Evolutionary conservation across 2,113 vertebrate genomes (phyloP), one percentile per base, ranked within the genome.

Genomic region (Oncorhynchus mykiss): DNA sequence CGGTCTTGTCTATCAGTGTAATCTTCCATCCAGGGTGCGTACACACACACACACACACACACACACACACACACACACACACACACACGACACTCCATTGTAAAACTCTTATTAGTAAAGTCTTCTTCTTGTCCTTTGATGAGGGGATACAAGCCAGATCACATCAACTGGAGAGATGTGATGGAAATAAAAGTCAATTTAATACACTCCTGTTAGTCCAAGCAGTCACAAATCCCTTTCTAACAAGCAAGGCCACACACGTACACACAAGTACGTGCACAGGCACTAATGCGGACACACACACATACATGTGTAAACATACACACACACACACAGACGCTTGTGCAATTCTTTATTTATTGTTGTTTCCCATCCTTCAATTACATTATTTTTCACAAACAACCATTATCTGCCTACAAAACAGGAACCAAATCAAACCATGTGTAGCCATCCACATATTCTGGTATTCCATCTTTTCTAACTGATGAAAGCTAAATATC

Each of bases 81-180:
- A 39, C 34, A 39, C 7, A 39, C 34, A 39, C 7, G 34, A 39
- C 34, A 48, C 51, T 65, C n/a, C 67, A 78, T 4, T 54, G 25
- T 27, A 51, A 34, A 25, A 68, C 51, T 45, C 25, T 31, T 60
- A 39, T 62, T 25, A 68, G 60, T 54, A 67, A 67, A 67, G 27
- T 76, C 9, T 62, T 60, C 62, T 69, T 59, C 66, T 22, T 60
- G 18, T 76, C 71, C 71, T 69, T 74, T 74, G 78, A 78, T 81
- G 67, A 60, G 67, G 20, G 29, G 39, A 76, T 73, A 71, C 69
- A 81, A 73, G 60, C 9, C 49, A 22, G 22, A 67, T 64, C 68
- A 69, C 59, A 68, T 45, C 9, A 45, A 45, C 39, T 73, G n/a
- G 31, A 62, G 73, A 76, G 69, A 74, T 74, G 75, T 57, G 54